Evolutionary conservation across 1,140 invertebrate species (phyloP).

Genomic region (Matsumurasca onukii): DNA sequence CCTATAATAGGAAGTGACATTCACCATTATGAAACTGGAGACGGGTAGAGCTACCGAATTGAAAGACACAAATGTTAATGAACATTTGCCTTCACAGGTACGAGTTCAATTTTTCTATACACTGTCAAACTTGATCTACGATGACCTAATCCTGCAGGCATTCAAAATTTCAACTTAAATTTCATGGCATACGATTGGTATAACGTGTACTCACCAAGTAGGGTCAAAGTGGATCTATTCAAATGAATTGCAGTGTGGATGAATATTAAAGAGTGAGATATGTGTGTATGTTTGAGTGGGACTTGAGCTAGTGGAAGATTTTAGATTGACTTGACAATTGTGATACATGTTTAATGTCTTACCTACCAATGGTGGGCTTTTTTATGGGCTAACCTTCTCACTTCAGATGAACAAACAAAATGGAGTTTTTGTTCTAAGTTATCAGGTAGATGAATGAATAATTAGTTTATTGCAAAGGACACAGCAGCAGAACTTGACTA

Average conservation of each 20-base stretch:
- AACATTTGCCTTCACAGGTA: neutral
- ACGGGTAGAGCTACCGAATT: neutral
- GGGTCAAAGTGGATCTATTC: neutral
- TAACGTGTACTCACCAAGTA: neutral
- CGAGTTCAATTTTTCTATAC: neutral
- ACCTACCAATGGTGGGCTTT: too few species aligned
- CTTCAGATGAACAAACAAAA: too few species aligned
- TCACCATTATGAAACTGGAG: neutral
- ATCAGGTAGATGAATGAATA: too few species aligned
- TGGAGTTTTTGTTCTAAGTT: too few species aligned
- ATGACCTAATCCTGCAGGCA: neutral
- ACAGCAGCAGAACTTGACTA: too few species aligned
- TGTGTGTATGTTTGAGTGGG: neutral
- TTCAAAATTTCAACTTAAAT: neutral
- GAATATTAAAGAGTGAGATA: neutral
- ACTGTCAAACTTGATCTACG: neutral
- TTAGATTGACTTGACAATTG: too few species aligned
- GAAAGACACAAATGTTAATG: neutral
- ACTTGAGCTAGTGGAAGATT: too few species aligned
- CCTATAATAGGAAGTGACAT: neutral
- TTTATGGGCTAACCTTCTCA: too few species aligned
- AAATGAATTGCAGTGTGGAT: neutral
- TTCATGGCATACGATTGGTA: neutral
- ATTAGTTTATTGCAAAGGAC: too few species aligned
- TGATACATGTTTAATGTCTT: too few species aligned